These are phyloP conservation scores for Tipula unca DNA, from an alignment of 2,888 invertebrate species.

Conservation along the genomic window DNA sequence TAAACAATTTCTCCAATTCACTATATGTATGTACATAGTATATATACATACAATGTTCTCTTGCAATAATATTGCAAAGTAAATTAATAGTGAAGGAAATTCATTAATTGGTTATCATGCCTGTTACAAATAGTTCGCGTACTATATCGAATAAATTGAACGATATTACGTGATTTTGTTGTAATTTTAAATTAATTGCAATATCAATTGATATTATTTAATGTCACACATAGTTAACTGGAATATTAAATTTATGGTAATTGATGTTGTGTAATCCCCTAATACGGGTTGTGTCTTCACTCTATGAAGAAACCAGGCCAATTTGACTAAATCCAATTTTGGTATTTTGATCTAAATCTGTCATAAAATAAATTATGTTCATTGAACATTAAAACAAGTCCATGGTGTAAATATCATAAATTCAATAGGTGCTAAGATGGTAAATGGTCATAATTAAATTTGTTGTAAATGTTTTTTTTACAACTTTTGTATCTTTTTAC, in stretches of 20 bases:
- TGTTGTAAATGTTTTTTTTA: background rate
- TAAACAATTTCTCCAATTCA: background rate
- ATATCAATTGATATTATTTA: background rate
- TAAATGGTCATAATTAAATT: background rate
- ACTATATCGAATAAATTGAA: background rate
- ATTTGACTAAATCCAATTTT: background rate
- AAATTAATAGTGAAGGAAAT: background rate
- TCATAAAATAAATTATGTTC: background rate
- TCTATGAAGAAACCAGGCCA: background rate
- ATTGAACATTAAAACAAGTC: too few relatives aligned
- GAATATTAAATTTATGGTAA: background rate
- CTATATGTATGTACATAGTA: too few relatives aligned
- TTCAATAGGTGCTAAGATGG: background rate
- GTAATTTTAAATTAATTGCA: background rate
- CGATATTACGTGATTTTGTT: background rate
- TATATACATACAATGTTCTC: background rate
- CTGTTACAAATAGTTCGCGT: background rate
- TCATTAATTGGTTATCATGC: background rate
- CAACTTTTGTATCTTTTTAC: too few relatives aligned
- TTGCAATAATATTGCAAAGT: background rate
- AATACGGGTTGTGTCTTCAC: background rate
- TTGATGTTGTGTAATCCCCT: background rate
- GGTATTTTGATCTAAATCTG: background rate
- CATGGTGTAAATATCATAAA: background rate
- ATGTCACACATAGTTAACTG: background rate